Evolutionary conservation across 2,888 invertebrate genomes (phyloP).

Genomic region (Perdita meconis): DNA sequence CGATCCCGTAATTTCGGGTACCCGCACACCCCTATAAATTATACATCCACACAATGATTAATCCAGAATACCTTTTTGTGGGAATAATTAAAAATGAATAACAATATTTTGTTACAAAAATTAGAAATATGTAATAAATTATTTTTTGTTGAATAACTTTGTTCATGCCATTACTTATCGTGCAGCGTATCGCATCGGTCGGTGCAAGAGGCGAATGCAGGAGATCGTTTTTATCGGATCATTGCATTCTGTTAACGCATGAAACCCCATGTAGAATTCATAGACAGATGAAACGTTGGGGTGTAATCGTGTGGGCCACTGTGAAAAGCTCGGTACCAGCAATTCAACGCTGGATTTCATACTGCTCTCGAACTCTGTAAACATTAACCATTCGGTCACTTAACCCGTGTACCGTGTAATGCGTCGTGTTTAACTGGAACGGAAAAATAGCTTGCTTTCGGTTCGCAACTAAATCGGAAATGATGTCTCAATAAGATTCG

Average conservation of each 20-base stretch:
- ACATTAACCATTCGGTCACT: slow-evolving; percentile 35
- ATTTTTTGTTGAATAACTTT: no score
- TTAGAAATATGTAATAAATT: no score
- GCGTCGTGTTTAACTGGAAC: slow-evolving; percentile 14
- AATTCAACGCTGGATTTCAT: slow-evolving; percentile 47
- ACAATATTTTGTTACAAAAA: no score
- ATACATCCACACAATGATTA: no score
- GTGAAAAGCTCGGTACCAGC: slow-evolving; percentile 6
- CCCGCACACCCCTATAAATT: no score
- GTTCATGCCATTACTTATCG: no score
- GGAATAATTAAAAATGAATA: no score
- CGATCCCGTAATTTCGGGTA: no score
- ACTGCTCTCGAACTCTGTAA: slow-evolving; percentile 35
- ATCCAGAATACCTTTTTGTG: no score
- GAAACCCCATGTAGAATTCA: slow-evolving; percentile 62
- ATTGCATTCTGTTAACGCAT: slow-evolving; percentile 66
- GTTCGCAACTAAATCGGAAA: slow-evolving; percentile 3
- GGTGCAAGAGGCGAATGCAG: no score
- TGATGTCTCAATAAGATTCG: slow-evolving; percentile 12
- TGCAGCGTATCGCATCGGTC: no score
- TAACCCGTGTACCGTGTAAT: neutral
- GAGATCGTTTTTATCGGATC: slow-evolving; percentile 30
- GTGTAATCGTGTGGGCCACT: slow-evolving; percentile 16
- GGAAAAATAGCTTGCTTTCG: slow-evolving; percentile 24
- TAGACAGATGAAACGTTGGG: slow-evolving; percentile 50